Evolutionary conservation across 2,113 vertebrate species (phyloP).

Genomic region (Tautogolabrus adspersus): DNA sequence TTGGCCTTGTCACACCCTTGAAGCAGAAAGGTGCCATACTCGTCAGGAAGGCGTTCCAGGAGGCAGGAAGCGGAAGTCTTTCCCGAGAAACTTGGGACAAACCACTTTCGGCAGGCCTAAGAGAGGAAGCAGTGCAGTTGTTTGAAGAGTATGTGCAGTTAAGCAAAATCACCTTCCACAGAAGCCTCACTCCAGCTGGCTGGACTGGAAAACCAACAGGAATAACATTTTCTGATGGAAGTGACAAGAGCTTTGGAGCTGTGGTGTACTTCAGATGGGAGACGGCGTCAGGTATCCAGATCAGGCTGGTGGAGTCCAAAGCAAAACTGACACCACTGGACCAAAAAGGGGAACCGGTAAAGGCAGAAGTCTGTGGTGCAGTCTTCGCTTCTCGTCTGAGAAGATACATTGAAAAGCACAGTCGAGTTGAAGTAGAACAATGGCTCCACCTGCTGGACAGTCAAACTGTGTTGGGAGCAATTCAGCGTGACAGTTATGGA

Average conservation of each 20-base stretch:
- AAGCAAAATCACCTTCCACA: slow-evolving; percentile 13
- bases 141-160: slow-evolving; percentile 16
- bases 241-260: slow-evolving; percentile 26
- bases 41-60: slow-evolving; percentile 35
- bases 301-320: too few species aligned
- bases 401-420: too few species aligned
- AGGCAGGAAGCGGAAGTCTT: slow-evolving; percentile 1
- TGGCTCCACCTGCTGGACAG: too few species aligned
- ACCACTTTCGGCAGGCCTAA: slow-evolving; percentile 34
- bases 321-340: too few species aligned
- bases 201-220: slow-evolving; percentile 10
- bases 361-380: too few species aligned
- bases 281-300: too few species aligned
- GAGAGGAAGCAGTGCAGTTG: neutral
- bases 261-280: slow-evolving; percentile 40
- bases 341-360: too few species aligned
- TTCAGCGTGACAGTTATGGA: too few species aligned
- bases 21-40: slow-evolving; percentile 50
- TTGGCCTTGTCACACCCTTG: neutral
- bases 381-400: too few species aligned
- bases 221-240: slow-evolving; percentile 52
- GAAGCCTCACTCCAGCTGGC: slow-evolving; percentile 21
- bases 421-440: too few species aligned
- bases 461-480: too few species aligned
- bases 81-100: slow-evolving; percentile 36